These are phyloP conservation scores for Leptothorax acervorum DNA, from an alignment of 2,888 invertebrate genomes.

Conservation along the genomic window DNA sequence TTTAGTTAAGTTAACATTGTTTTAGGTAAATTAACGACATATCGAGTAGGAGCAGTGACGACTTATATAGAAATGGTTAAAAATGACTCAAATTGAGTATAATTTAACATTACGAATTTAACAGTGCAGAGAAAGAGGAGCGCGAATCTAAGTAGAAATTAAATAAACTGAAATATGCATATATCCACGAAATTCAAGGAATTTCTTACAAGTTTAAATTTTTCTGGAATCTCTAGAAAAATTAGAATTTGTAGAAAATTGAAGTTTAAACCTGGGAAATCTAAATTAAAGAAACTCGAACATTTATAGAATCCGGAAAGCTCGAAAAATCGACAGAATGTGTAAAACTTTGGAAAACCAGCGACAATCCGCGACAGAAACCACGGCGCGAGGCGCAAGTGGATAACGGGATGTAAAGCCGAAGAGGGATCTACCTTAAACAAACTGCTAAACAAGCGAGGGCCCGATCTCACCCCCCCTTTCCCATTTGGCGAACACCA, in stretches of 20 bases:
- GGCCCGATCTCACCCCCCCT: background rate
- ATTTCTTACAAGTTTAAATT: no score
- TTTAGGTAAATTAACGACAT: no score
- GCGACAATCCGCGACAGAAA: background rate
- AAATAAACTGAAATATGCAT: background rate
- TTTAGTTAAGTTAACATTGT: no score
- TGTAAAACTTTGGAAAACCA: background rate
- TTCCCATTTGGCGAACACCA: background rate
- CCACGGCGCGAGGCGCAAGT: background rate
- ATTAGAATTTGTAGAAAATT: background rate
- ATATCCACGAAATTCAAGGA: background rate
- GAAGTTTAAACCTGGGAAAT: background rate
- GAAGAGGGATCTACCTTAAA: constrained; percentile 51
- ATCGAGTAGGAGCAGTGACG: no score
- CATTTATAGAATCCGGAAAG: background rate
- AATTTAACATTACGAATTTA: no score
- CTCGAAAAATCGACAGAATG: background rate
- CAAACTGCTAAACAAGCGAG: constrained; percentile 52
- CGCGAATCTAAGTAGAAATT: background rate
- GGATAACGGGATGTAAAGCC: constrained; percentile 23
- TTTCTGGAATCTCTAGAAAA: background rate
- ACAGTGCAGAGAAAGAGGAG: background rate
- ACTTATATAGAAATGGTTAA: no score
- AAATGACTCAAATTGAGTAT: no score
- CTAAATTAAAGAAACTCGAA: background rate